Evolutionary conservation across 2,888 invertebrate species (phyloP), one percentile per base, ranked within the genome.

Genomic region (Megalurothrips usitatus): DNA sequence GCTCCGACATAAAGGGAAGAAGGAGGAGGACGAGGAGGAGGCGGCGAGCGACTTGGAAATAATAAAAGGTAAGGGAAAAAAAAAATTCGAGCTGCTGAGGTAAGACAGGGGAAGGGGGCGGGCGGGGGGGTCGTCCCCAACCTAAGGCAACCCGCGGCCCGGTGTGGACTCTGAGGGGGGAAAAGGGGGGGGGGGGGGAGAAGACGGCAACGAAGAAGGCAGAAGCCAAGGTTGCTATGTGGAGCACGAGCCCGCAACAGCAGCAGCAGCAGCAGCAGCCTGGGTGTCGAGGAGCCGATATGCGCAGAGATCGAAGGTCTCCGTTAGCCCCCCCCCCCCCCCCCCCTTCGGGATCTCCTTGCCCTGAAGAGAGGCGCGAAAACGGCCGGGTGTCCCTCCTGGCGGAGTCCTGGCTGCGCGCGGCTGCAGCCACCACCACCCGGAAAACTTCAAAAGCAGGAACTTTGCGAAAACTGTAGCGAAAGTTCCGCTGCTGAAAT

Each of bases 201-300:
- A n/a, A n/a, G 58, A 58, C 58, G n/a, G n/a, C n/a, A n/a, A n/a
- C n/a, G 58, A 12, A 52, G 23, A 4, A 26, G 68, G 26, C 68
- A 23, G 68, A 23, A 75, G 68, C 68, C 68, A 75, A 75, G 68
- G 68, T 75, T 23, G 68, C 68, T 75, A 75, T 75, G 26, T 75
- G 68, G 68, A 75, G 68, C 68, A 75, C 68, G 68, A 26, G 68
- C 11, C 68, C 11, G 8, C 23, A 4, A 6, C 34, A 43, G 34
- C 34, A 2, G 34, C 34, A 43, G 34, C 34, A 43, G 34, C 34
- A 4, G 23, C 8, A n/a, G n/a, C n/a, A n/a, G n/a, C n/a, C n/a
- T n/a, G 34, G 34, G 34, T 43, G 34, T 6, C 34, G 34, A 23
- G 8, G 34, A 23, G 8, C 68, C 68, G 68, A 75, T 75, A 26